Evolutionary conservation across 2,113 vertebrate species (phyloP).

Genomic region (Hippocampus guttulatus): DNA sequence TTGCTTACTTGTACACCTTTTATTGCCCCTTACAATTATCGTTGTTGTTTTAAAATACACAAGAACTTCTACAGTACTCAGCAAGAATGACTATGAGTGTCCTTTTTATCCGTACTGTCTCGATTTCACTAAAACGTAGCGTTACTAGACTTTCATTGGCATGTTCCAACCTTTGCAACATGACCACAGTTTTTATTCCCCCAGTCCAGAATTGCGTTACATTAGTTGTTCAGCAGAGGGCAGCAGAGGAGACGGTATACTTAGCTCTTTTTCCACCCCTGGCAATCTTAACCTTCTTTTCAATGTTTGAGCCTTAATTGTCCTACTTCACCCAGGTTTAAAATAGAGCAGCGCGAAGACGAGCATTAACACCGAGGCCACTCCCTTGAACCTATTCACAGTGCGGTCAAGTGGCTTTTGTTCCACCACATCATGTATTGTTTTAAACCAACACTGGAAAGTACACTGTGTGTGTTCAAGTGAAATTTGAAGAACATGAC

Average conservation of each 20-base stretch:
- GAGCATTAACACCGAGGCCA: neutral
- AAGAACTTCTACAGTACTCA: no score
- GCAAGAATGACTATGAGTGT: no score
- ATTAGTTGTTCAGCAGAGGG: conserved; percentile 39
- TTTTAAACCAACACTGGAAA: neutral
- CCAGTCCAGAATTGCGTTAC: neutral
- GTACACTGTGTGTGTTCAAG: neutral
- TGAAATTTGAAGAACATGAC: neutral
- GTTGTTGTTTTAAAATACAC: no score
- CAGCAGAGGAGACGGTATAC: conserved; percentile 31
- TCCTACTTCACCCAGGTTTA: conserved; percentile 32
- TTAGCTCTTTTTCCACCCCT: conserved; percentile 5
- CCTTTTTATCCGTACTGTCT: no score
- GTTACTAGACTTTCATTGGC: no score
- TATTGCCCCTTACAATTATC: no score
- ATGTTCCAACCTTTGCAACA: no score
- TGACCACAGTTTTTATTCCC: no score
- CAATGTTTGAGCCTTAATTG: conserved; percentile 16
- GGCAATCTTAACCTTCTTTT: conserved; percentile 43
- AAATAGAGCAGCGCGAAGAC: conserved; percentile 26
- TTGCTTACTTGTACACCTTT: no score
- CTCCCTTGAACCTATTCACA: neutral
- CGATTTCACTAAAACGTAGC: no score
- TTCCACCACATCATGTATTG: neutral
- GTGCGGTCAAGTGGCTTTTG: neutral